A percentile compares a stretch with the other conserved stretches of the same genome.
phyloP scores from a whole-genome alignment of 1,140 invertebrate genomes.

The Globodera ellingtonae region DNA sequence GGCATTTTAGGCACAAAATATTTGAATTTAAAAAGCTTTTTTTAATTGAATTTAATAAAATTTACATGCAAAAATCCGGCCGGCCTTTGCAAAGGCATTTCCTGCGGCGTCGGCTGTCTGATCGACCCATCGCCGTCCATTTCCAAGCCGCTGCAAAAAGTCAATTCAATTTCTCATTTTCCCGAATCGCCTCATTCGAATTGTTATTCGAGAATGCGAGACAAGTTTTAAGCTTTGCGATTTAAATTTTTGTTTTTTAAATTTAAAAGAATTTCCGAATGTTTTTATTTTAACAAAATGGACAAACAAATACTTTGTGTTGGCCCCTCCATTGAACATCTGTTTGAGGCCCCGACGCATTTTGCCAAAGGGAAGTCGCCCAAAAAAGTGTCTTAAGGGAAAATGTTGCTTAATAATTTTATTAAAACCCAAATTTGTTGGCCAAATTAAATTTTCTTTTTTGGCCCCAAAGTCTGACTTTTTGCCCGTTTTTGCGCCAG shows the following conservation, averaged over 20 bases:
- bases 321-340: slow-evolving; percentile 23
- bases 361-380: slow-evolving; percentile 8
- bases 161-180: not conserved
- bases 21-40: not conserved
- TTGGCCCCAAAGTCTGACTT: not conserved
- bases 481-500: not conserved
- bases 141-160: slow-evolving; percentile 5
- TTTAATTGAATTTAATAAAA: not conserved
- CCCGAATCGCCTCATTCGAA: too few species aligned
- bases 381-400: not conserved
- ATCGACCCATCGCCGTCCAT: not conserved
- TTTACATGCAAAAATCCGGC: slow-evolving; percentile 28
- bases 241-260: too few species aligned
- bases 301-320: slow-evolving; percentile 15
- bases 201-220: too few species aligned
- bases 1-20: not conserved
- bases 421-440: not conserved
- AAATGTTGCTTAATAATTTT: not conserved
- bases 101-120: slow-evolving; percentile 11
- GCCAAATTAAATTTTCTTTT: not conserved
- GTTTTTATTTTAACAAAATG: not conserved
- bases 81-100: slow-evolving; percentile 24
- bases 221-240: too few species aligned
- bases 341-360: slow-evolving; percentile 29
- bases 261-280: too few species aligned